These are phyloP conservation scores for Gobiocypris rarus DNA, from an alignment of 2,113 vertebrate species.

Conservation along the genomic window DNA sequence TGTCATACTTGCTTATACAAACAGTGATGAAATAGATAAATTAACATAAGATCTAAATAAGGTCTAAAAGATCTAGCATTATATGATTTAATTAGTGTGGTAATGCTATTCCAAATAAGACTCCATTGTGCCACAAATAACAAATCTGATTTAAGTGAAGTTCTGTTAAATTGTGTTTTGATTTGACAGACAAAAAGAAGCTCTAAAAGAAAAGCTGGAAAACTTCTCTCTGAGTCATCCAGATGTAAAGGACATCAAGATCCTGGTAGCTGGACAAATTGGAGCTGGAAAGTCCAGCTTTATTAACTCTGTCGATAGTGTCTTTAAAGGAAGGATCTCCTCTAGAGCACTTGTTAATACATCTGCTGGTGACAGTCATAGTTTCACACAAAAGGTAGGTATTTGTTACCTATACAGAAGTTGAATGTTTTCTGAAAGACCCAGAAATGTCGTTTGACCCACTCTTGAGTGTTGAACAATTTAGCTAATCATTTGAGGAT, in stretches of 20 bases:
- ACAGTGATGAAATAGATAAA: no score
- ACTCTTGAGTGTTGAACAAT: background rate
- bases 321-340: conserved; percentile 24
- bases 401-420: background rate
- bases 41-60: no score
- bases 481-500: background rate
- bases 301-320: conserved; percentile 35
- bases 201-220: background rate
- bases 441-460: background rate
- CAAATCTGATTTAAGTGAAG: no score
- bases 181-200: background rate
- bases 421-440: background rate
- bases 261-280: conserved; percentile 27
- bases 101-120: no score
- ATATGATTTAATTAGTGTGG: no score
- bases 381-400: background rate
- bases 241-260: background rate
- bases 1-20: no score
- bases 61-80: no score
- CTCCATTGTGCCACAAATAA: no score
- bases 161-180: background rate
- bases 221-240: background rate
- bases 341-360: background rate
- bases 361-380: background rate
- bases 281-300: conserved; percentile 49